Percentiles rank a stretch among this genome's conserved stretches.
phyloP scores from a whole-genome alignment of 2,888 invertebrate genomes.

The Phorcus lineatus region DNA sequence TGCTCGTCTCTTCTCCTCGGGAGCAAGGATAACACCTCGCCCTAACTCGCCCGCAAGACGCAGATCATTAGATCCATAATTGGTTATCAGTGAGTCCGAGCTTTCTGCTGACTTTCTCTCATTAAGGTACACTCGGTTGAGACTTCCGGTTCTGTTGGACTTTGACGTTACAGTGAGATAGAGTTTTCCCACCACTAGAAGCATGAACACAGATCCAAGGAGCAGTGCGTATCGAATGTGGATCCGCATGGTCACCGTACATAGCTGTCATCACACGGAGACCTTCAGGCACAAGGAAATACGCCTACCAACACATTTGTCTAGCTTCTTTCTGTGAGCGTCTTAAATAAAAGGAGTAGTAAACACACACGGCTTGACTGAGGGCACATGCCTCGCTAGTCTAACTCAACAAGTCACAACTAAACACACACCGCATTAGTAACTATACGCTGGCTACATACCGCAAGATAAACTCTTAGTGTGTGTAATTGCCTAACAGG shows the following conservation, averaged over 20 bases:
- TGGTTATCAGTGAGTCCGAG: background rate
- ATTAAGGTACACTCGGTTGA: background rate
- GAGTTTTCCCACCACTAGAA: background rate
- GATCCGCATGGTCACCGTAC: background rate
- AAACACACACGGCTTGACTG: no score
- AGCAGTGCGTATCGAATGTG: slow-evolving; percentile 22
- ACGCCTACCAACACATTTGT: no score
- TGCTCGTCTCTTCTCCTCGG: slow-evolving; percentile 30
- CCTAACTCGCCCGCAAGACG: slow-evolving; percentile 38
- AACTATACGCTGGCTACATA: no score
- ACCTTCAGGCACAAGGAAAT: no score
- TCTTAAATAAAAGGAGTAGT: no score
- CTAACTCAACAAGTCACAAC: no score
- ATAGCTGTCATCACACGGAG: background rate
- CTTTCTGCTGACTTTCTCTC: background rate
- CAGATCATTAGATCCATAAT: slow-evolving; percentile 26
- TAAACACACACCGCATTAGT: no score
- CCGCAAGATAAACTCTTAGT: no score
- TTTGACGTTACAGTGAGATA: background rate
- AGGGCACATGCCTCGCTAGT: no score
- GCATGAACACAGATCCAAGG: background rate
- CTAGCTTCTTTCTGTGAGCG: no score
- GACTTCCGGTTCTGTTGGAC: background rate
- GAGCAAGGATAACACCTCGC: slow-evolving; percentile 33
- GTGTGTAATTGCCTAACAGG: no score